phyloP scores from a whole-genome alignment of 2,888 invertebrate genomes.

The Thereva nobilitata region DNA sequence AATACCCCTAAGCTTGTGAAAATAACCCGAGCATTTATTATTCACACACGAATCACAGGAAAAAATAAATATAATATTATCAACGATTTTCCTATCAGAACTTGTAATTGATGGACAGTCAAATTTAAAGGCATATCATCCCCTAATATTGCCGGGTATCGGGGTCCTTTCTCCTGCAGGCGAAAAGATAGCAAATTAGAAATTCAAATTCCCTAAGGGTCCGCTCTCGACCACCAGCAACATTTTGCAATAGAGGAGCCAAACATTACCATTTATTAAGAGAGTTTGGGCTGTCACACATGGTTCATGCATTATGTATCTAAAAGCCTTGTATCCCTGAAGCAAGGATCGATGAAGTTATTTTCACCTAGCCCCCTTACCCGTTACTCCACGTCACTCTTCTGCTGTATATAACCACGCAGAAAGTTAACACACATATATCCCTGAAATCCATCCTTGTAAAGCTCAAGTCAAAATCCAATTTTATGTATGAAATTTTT shows the following conservation, averaged over 20 bases:
- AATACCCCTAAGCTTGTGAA: no score
- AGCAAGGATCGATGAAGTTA: constrained; percentile 10
- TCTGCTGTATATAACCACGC: background rate
- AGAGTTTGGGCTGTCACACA: constrained; percentile 14
- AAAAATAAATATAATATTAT: no score
- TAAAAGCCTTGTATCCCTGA: background rate
- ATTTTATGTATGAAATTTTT: background rate
- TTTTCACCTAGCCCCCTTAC: constrained; percentile 6
- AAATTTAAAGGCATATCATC: background rate
- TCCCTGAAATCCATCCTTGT: no score
- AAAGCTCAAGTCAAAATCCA: constrained; percentile 6
- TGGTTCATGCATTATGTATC: constrained; percentile 17
- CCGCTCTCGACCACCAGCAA: background rate
- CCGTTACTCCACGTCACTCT: background rate
- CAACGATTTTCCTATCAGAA: no score
- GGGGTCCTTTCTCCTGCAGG: background rate
- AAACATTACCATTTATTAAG: constrained; percentile 14
- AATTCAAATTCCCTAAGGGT: constrained; percentile 8
- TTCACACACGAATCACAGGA: no score
- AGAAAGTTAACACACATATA: no score
- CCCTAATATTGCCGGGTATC: background rate
- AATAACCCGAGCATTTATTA: no score
- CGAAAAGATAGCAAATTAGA: constrained; percentile 10
- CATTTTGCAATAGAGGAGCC: background rate
- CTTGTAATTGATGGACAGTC: no score